Evolutionary conservation across 2,888 invertebrate genomes (phyloP), one percentile per base, ranked within the genome.

Genomic region (Apotomis betuletana): DNA sequence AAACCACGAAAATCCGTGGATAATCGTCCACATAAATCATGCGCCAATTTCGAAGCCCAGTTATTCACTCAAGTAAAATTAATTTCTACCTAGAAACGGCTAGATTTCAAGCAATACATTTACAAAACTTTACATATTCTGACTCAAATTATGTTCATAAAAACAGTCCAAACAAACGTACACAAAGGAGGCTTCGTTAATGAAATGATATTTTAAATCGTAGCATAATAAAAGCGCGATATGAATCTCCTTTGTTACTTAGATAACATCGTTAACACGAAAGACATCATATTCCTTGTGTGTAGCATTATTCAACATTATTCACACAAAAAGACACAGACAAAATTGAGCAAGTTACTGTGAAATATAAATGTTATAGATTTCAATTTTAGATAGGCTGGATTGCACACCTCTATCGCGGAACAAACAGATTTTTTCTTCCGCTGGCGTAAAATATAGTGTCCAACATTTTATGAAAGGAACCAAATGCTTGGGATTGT

Each of bases 301-400:
- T 63, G 63, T 13, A 15, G 15, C 52, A 46, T 46, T 27, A 44
- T 60, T 60, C 5, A 46, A 15, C 15, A 15, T 15, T 46, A 38
- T 13, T 38, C 49, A 38, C 49, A 6, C 41, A 51, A 15, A 36
- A 58, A 52, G 12, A 15, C 15, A 54, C 15, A 44, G 38, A n/a
- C 10, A 9, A 41, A 46, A 44, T 49, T 13, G 36, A n/a, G 27
- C 27, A 57, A 36, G 3, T 46, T 58, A 5, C 10, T 12, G 64
- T 59, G n/a, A 65, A 65, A 70, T 70, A 70, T 54, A 44, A 8
- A 57, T 46, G 38, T 69, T 46, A 41, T 52, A 49, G 70, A 71
- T 71, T 70, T 67, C 49, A 67, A 71, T 71, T 71, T 70, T 36
- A 71, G 70, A 71, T 71, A 71, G 65, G 55, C 61, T 71, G 41